A percentile compares a stretch with the other conserved stretches of the same genome.
phyloP scores from a whole-genome alignment of 2,888 invertebrate genomes.

The Thecophora atra region DNA sequence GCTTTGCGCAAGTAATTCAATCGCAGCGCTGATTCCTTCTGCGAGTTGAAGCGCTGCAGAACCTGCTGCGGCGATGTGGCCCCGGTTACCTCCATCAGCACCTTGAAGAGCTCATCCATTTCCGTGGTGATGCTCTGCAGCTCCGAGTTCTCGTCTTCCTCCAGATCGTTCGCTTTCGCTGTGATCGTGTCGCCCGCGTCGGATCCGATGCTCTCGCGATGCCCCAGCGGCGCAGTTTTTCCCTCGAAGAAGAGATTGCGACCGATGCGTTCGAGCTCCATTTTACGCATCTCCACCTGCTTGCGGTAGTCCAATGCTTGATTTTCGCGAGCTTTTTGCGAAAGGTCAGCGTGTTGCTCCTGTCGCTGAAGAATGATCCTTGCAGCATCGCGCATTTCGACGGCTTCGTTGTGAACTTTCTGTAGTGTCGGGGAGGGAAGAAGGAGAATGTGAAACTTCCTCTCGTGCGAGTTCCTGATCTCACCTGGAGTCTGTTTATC shows the following conservation, averaged over 20 bases:
- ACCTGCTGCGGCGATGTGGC: slow-evolving; percentile 80
- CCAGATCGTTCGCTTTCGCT: slow-evolving; percentile 62
- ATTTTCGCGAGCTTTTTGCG: slow-evolving; percentile 73
- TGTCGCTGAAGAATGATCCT: slow-evolving; percentile 75
- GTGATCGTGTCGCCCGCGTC: slow-evolving; percentile 65
- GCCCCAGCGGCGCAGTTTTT: slow-evolving; percentile 65
- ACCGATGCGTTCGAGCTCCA: slow-evolving; percentile 80
- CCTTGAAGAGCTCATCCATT: slow-evolving; percentile 77
- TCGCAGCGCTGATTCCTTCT: slow-evolving; percentile 77
- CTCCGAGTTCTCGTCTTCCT: slow-evolving; percentile 60
- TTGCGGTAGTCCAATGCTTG: slow-evolving; percentile 74
- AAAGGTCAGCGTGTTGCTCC: slow-evolving; percentile 75
- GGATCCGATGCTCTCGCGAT: slow-evolving; percentile 72
- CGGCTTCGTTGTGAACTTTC: slow-evolving; percentile 79
- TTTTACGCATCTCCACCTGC: slow-evolving; percentile 76
- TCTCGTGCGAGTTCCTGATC: background rate
- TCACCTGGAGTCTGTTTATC: slow-evolving; percentile 77
- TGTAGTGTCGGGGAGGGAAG: slow-evolving; percentile 50
- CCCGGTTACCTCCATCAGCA: slow-evolving; percentile 80
- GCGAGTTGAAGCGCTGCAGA: slow-evolving; percentile 76
- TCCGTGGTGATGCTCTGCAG: slow-evolving; percentile 57
- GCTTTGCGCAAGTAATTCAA: slow-evolving; percentile 76
- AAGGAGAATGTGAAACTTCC: background rate
- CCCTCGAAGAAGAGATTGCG: slow-evolving; percentile 78
- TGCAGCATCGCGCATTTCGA: slow-evolving; percentile 76